These are phyloP conservation scores for Hemicrepidius hirtus DNA, from an alignment of 2,888 invertebrate species.

Conservation along the genomic window DNA sequence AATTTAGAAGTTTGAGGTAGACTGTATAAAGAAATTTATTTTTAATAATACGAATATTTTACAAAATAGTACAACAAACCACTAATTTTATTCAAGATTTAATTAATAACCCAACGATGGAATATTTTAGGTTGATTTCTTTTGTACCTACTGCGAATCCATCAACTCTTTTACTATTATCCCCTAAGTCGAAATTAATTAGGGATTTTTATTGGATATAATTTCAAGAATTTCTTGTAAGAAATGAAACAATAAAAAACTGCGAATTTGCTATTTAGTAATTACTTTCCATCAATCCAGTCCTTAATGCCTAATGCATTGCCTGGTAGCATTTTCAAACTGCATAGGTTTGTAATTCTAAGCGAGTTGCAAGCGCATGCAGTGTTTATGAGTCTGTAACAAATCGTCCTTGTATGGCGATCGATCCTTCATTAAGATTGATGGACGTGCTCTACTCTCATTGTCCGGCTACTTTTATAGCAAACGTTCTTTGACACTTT, in stretches of 20 bases:
- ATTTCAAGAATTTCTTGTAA: not conserved
- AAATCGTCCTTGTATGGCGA: conserved; percentile 65
- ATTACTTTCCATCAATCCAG: not conserved
- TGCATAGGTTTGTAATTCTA: conserved; percentile 49
- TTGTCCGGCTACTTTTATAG: conserved; percentile 54
- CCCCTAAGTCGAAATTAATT: too few species aligned
- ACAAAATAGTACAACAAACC: too few species aligned
- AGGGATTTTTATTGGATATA: too few species aligned
- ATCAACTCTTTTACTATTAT: too few species aligned
- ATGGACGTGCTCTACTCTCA: conserved; percentile 61
- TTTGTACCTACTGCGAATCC: too few species aligned
- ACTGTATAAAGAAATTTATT: too few species aligned
- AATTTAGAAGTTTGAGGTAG: too few species aligned
- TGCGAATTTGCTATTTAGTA: not conserved
- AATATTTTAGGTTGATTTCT: too few species aligned
- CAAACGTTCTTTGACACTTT: conserved; percentile 51
- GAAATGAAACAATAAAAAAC: not conserved
- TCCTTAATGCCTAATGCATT: conserved; percentile 10
- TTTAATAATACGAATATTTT: too few species aligned
- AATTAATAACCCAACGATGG: too few species aligned
- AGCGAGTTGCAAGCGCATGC: conserved; percentile 59
- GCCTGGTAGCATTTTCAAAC: conserved; percentile 14
- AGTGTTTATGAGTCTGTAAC: conserved; percentile 65
- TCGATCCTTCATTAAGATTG: conserved; percentile 66
- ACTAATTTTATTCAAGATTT: too few species aligned